Evolutionary conservation across 2,888 invertebrate genomes (phyloP).

Genomic region (Plagodis pulveraria): DNA sequence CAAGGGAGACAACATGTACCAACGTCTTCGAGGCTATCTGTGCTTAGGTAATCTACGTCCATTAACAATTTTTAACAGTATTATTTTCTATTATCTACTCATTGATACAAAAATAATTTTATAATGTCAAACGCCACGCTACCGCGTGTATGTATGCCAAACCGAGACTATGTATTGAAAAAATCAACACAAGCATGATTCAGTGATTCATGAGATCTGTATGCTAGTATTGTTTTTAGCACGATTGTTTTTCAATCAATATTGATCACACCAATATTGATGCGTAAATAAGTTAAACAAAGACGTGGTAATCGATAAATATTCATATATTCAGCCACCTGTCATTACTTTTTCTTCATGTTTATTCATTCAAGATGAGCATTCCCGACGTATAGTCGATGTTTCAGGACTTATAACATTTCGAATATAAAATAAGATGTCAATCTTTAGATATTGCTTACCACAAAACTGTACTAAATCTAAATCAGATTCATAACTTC

Average conservation of each 20-base stretch:
- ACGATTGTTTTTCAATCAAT: conserved; percentile 67
- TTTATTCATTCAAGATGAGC: conserved; percentile 7
- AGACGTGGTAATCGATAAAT: conserved; percentile 37
- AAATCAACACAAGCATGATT: conserved; percentile 53
- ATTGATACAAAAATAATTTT: conserved; percentile 40
- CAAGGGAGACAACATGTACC: conserved; percentile 79
- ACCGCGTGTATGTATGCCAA: conserved; percentile 48
- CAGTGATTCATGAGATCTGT: conserved; percentile 67
- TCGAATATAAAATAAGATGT: too few species aligned
- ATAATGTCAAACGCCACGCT: conserved; percentile 50
- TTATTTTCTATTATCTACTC: conserved; percentile 19
- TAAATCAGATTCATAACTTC: too few species aligned
- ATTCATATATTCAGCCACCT: conserved; percentile 10
- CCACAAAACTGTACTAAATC: too few species aligned
- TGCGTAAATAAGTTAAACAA: conserved; percentile 62
- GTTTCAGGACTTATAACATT: neutral
- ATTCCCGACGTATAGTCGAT: neutral
- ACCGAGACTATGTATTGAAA: conserved; percentile 51
- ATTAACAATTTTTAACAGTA: conserved; percentile 45
- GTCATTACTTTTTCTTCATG: conserved; percentile 34
- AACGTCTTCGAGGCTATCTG: conserved; percentile 72
- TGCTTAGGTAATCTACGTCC: conserved; percentile 68
- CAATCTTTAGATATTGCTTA: too few species aligned
- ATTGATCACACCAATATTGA: conserved; percentile 55
- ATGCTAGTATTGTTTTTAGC: conserved; percentile 72